Percentiles rank a stretch among this genome's conserved stretches.
Conservation (phyloP, 2,888 invertebrate genomes). For the Acronicta psi region DNA sequence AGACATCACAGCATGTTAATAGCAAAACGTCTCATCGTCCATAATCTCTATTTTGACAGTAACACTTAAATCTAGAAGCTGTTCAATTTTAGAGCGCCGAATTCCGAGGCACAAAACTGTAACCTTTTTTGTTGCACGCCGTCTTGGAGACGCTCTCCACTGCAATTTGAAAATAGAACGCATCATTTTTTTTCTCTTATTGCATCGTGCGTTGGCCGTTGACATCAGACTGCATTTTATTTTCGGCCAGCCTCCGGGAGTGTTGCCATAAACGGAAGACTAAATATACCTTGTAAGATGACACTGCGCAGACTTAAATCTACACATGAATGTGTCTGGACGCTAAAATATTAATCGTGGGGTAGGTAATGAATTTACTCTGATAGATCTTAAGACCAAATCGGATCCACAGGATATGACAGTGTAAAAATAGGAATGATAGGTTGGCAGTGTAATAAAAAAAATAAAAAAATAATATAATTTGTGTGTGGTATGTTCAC, state of each 20-base stretch:
- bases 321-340: slow-evolving; percentile 29
- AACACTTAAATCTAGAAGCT: slow-evolving; percentile 33
- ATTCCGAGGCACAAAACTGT: slow-evolving; percentile 60
- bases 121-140: slow-evolving; percentile 71
- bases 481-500: too few species aligned
- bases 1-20: slow-evolving; percentile 38
- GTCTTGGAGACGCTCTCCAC: slow-evolving; percentile 69
- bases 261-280: slow-evolving; percentile 76
- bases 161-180: slow-evolving; percentile 85
- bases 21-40: slow-evolving; percentile 20
- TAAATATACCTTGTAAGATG: slow-evolving; percentile 68
- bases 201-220: slow-evolving; percentile 83
- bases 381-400: slow-evolving; percentile 21
- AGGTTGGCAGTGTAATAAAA: too few species aligned
- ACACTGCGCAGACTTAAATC: slow-evolving; percentile 50
- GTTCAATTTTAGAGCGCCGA: slow-evolving; percentile 34
- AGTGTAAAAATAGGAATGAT: slow-evolving; percentile 34
- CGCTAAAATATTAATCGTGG: slow-evolving; percentile 45
- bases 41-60: slow-evolving; percentile 40
- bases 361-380: slow-evolving; percentile 46
- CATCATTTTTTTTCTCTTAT: slow-evolving; percentile 75
- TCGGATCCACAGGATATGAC: slow-evolving; percentile 32
- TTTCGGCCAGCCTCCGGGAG: slow-evolving; percentile 81
- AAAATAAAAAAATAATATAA: too few species aligned
- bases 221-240: slow-evolving; percentile 83